Base-by-base conservation (phyloP, 1,140 invertebrate genomes). In the Parasteatoda tepidariorum region DNA sequence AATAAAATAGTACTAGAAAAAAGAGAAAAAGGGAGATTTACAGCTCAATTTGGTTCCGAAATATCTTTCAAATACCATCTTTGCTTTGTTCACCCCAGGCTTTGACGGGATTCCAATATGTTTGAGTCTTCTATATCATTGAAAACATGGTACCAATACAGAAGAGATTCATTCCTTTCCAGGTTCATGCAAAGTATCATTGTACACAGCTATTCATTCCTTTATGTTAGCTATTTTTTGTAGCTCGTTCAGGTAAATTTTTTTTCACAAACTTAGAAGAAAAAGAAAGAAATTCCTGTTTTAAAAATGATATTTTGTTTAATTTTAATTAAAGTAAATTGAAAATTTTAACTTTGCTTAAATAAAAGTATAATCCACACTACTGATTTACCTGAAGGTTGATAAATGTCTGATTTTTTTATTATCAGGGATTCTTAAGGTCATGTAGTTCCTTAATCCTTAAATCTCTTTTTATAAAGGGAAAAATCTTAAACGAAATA, bases 61-160 rank as follows among this genome's bases (percentile, higher is more conserved):
- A 67, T 79, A 68, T 78, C 74, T 66, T 66, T 41, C 61, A 78
- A 78, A 66, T 66, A 78, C 74, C 61, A 78, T 59, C 76, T 26
- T 54, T 64, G 59, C 62, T 57, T 26, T 79, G 26, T 28, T 79
- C 76, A 59, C 62, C 61, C 26, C 62, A 55, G 59, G 74, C 74
- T 68, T 79, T 79, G 76, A 79, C 62, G 64, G 64, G 76, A 79
- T 79, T 68, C 76, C 76, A 79, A 79, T 79, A 79, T 79, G 76
- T 79, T 68, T 61, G 31, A n/a, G 15, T 48, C 62, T 48, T 38
- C 34, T 62, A 34, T 34, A 28, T 22, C 62, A 61, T 67, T 66
- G 61, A 54, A 66, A 78, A 78, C 74, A 78, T 6, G 74, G 62
- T 66, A 64, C 61, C 59, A 78, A 67, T 48, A 78, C 34, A 33